Percentiles rank a stretch among this genome's conserved stretches.
Evolutionary conservation across 2,888 invertebrate genomes (phyloP).

Genomic region (Kryphioiulus occultus): DNA sequence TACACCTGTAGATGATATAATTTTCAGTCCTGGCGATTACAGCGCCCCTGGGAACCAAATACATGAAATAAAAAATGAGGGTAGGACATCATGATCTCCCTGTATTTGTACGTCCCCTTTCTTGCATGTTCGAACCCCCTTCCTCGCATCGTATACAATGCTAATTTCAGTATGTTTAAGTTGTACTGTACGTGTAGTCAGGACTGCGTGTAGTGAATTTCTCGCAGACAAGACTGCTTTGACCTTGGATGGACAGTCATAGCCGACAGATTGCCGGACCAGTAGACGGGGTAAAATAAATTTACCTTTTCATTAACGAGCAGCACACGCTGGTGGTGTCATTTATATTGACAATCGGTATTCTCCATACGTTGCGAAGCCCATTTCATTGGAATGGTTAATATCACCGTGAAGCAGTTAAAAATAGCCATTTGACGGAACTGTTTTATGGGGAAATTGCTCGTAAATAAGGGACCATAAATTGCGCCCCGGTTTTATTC

Average conservation of each 20-base stretch:
- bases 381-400: neutral
- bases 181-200: too few species aligned
- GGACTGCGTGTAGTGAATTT: too few species aligned
- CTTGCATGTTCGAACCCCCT: too few species aligned
- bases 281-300: neutral
- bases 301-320: neutral
- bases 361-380: neutral
- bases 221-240: too few species aligned
- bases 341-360: neutral
- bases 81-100: too few species aligned
- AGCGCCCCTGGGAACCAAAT: too few species aligned
- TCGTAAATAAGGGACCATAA: neutral
- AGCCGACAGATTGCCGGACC: neutral
- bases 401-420: conserved; percentile 8
- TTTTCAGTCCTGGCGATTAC: too few species aligned
- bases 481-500: neutral
- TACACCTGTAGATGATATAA: too few species aligned
- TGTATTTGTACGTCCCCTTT: too few species aligned
- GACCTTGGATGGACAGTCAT: neutral
- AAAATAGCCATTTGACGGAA: conserved; percentile 1
- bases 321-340: neutral
- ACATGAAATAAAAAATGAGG: too few species aligned
- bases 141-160: too few species aligned
- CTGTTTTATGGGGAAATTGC: neutral
- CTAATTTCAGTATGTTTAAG: too few species aligned